Evolutionary conservation across 2,888 invertebrate genomes (phyloP).

Genomic region (Meteorus colon): DNA sequence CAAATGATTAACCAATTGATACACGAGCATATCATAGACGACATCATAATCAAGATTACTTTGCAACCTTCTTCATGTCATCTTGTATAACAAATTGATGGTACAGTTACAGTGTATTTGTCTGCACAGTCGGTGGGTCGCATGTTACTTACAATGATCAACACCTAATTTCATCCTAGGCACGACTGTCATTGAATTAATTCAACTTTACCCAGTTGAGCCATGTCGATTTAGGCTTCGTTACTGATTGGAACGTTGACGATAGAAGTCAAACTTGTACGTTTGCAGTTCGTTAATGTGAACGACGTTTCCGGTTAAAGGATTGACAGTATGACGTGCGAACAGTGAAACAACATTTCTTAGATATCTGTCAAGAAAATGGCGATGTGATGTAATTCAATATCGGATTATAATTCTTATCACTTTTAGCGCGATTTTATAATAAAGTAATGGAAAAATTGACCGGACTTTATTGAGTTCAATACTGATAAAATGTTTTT

Average conservation of each 20-base stretch:
- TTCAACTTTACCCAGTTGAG: background rate
- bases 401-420: background rate
- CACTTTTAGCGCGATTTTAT: no score
- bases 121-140: background rate
- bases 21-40: background rate
- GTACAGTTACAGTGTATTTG: background rate
- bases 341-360: no score
- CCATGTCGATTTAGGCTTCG: background rate
- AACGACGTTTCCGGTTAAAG: background rate
- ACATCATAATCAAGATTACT: background rate
- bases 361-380: background rate
- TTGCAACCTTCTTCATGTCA: background rate
- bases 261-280: background rate
- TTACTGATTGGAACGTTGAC: background rate
- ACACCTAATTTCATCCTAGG: background rate
- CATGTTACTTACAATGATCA: background rate
- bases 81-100: background rate
- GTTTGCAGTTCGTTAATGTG: background rate
- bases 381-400: background rate
- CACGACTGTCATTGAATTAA: background rate
- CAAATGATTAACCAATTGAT: constrained; percentile 1
- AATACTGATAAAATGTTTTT: background rate
- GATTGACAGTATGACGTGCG: background rate
- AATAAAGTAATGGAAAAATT: background rate
- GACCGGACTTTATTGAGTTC: background rate